A percentile compares a stretch with the other conserved stretches of the same genome.
Evolutionary conservation across 2,797 vertebrate species (phyloP).

Genomic region (Girardinus metallicus): DNA sequence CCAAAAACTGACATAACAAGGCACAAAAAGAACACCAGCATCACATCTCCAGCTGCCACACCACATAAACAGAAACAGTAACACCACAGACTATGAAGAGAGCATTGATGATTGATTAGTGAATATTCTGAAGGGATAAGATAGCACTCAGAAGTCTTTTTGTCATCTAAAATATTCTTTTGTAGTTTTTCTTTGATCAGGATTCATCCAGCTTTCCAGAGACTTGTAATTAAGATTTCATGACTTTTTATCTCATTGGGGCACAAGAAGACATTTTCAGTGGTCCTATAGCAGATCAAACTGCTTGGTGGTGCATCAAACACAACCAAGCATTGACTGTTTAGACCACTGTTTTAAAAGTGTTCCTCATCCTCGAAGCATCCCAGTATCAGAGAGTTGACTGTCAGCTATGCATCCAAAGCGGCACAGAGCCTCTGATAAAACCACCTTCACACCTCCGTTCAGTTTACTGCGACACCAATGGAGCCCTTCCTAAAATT

Average conservation of each 20-base stretch:
- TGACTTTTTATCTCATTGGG: no score
- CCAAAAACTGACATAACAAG: background rate
- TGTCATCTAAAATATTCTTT: background rate
- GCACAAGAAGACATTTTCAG: background rate
- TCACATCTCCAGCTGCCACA: background rate
- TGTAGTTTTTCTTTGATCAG: background rate
- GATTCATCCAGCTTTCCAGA: background rate
- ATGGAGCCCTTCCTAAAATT: slow-evolving; percentile 50
- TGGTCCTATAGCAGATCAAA: background rate
- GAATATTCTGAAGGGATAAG: background rate
- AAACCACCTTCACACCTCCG: slow-evolving; percentile 18
- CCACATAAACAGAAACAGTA: background rate
- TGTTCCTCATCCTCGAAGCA: background rate
- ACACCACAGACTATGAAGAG: background rate
- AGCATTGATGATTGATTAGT: background rate
- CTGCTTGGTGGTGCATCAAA: background rate
- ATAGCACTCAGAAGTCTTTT: background rate
- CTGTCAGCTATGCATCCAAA: slow-evolving; percentile 27
- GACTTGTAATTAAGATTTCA: background rate
- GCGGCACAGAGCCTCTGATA: slow-evolving; percentile 47
- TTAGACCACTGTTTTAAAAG: background rate
- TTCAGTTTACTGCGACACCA: slow-evolving; percentile 37
- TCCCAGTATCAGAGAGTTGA: slow-evolving; percentile 11
- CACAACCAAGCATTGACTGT: background rate
- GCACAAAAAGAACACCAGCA: background rate